Base-by-base conservation (phyloP, 2,113 vertebrate species). In the Danionella cerebrum region DNA sequence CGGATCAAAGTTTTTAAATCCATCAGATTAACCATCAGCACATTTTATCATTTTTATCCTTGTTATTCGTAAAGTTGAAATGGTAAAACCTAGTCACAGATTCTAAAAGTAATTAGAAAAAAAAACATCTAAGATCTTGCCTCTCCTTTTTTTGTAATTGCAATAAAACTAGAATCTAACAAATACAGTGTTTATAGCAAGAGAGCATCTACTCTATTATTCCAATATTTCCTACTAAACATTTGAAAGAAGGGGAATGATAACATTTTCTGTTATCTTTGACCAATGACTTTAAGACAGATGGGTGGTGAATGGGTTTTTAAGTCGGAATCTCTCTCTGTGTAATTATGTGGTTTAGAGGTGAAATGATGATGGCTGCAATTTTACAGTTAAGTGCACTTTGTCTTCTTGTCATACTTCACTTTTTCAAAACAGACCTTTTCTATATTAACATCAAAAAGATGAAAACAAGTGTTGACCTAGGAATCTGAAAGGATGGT, bases 321-420 rank as follows among this genome's bases (percentile, higher is more conserved):
- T 21, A 22, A 24, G 25, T 67, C 71, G 69, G 67, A 54, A 59
- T 71, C 25, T 64, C 75, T 55, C 69, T 69, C 70, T 69, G 68
- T 78, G 71, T n/a, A n/a, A 69, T 81, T 78, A 80, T 70, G 67
- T 71, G 78, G 59, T 68, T 65, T 71, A 70, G 74, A 73, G 74
- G 82, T 52, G 71, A 78, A 75, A 80, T 71, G 42, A 80, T 71
- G 42, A 74, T 74, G 75, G 76, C 73, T 67, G 55, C 69, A n/a
- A 55, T 53, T 55, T 48, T 41, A 59, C 48, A 67, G 75, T 80
- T 79, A 84, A 85, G 84, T 84, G 84, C 82, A 83, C 83, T 85
- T 80, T 79, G 78, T 77, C 78, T 66, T 65, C 42, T 78, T 50
- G 55, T 76, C 62, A 75, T 24, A 55, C n/a, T 68, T 71, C 73